Conservation (phyloP, 92 coral and sea anemone genomes). For the Parazoanthus darwini region DNA sequence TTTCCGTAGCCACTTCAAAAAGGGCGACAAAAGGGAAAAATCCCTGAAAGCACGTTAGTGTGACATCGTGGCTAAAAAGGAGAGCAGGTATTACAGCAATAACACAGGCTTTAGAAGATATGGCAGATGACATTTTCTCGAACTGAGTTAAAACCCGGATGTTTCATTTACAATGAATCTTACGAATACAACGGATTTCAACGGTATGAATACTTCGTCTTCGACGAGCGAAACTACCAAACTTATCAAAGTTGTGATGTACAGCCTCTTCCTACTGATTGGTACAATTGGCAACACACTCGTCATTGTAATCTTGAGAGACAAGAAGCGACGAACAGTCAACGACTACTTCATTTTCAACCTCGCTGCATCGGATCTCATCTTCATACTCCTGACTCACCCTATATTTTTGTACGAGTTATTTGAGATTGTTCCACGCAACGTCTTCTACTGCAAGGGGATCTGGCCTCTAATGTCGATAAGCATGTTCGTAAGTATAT, state of each 20-base stretch:
- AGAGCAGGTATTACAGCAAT: neutral
- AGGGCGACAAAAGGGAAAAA: too few species aligned
- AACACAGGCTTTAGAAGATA: neutral
- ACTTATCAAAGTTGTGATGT: slow-evolving; percentile 62
- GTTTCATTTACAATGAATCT: neutral
- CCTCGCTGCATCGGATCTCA: slow-evolving; percentile 73
- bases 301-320: slow-evolving; percentile 64
- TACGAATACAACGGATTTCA: neutral
- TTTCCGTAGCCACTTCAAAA: neutral
- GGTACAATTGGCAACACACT: slow-evolving; percentile 75
- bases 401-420: slow-evolving; percentile 77
- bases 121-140: neutral
- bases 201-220: neutral
- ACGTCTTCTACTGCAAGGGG: slow-evolving; percentile 71
- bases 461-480: slow-evolving; percentile 91
- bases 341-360: slow-evolving; percentile 77
- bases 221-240: slow-evolving; percentile 47
- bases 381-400: slow-evolving; percentile 66
- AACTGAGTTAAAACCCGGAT: neutral
- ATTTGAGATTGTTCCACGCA: slow-evolving; percentile 57
- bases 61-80: neutral
- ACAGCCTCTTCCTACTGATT: slow-evolving; percentile 61
- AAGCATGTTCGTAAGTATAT: slow-evolving; percentile 66
- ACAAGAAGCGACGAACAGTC: slow-evolving; percentile 64
- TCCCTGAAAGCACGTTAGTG: neutral